phyloP scores from a whole-genome alignment of 2,113 vertebrate species.

The Motacilla alba region DNA sequence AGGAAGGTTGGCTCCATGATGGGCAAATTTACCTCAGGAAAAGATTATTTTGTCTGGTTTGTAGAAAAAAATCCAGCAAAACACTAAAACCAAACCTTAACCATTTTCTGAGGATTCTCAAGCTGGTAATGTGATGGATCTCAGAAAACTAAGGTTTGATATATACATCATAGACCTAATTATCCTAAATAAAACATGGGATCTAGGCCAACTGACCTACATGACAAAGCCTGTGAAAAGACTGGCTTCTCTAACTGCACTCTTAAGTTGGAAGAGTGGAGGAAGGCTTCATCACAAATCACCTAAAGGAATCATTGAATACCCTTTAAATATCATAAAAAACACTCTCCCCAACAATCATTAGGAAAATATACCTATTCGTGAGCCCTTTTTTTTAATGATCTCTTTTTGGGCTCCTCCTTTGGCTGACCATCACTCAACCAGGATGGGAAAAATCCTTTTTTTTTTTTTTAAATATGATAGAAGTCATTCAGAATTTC shows the following conservation, averaged over 20 bases:
- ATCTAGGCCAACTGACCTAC: not conserved
- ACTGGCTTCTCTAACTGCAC: not conserved
- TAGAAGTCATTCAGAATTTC: not conserved
- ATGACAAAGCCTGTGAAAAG: not conserved
- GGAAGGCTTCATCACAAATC: not conserved
- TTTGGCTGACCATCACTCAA: not conserved
- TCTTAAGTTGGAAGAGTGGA: not conserved
- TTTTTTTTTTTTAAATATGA: not conserved
- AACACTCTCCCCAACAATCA: not conserved
- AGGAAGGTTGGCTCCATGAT: not conserved
- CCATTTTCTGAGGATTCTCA: not conserved
- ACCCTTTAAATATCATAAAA: not conserved
- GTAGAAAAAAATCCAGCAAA: not conserved
- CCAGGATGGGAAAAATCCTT: not conserved
- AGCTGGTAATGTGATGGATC: not conserved
- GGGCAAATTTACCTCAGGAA: not conserved
- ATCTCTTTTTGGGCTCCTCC: not conserved
- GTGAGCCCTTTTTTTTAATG: accelerated
- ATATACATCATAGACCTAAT: not conserved
- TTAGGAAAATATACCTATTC: not conserved
- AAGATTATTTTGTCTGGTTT: not conserved
- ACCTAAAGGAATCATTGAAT: not conserved
- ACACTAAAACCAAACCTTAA: not conserved
- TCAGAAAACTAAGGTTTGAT: not conserved
- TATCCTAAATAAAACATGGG: not conserved